phyloP scores from a whole-genome alignment of 2,797 vertebrate genomes.

The Chiloscyllium punctatum region DNA sequence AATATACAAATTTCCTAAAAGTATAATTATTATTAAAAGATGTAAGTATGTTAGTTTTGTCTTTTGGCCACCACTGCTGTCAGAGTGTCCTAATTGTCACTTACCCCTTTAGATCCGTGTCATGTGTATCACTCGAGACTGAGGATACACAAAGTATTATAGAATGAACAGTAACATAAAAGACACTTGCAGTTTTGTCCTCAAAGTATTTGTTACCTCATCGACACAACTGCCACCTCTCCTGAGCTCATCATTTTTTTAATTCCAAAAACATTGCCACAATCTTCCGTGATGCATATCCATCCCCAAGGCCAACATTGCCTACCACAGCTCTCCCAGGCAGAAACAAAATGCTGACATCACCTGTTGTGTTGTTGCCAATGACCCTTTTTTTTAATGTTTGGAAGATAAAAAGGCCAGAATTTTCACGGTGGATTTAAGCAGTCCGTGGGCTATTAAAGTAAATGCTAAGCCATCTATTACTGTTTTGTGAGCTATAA shows the following conservation, averaged over 20 bases:
- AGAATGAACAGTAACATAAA: background rate
- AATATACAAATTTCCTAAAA: background rate
- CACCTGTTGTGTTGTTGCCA: background rate
- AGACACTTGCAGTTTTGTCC: background rate
- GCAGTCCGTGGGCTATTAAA: background rate
- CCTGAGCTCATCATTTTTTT: background rate
- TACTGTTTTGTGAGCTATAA: constrained; percentile 22
- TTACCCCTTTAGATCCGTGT: background rate
- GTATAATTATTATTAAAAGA: too few species aligned
- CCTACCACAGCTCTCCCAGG: constrained; percentile 4
- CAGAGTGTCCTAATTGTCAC: background rate
- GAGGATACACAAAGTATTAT: too few species aligned
- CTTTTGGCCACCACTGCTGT: background rate
- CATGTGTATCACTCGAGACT: background rate
- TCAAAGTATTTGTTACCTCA: constrained; percentile 8
- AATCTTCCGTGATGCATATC: background rate
- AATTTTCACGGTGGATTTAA: constrained; percentile 19
- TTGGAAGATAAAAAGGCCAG: constrained; percentile 5
- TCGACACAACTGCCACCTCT: background rate
- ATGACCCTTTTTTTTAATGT: background rate
- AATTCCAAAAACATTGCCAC: background rate
- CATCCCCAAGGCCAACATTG: background rate
- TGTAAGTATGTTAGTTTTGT: background rate
- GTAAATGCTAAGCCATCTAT: background rate
- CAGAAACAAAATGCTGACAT: background rate